These are phyloP conservation scores for Choloepus didactylus DNA, from an alignment of 2,797 vertebrate genomes.

Conservation along the genomic window DNA sequence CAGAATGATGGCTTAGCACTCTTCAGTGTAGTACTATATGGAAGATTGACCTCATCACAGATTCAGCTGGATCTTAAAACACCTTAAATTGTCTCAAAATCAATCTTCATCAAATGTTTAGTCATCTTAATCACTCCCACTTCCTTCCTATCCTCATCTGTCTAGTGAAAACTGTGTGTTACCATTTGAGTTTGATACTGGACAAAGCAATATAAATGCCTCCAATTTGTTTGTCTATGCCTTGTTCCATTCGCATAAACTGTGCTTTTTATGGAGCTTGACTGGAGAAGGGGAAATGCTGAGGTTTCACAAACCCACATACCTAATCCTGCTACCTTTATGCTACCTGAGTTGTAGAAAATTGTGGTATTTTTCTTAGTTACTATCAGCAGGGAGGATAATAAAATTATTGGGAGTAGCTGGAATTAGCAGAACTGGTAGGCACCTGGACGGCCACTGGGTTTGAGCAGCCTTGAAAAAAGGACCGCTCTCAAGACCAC, in stretches of 20 bases:
- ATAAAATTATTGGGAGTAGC: not conserved
- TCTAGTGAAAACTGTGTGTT: not conserved
- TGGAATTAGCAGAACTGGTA: not conserved
- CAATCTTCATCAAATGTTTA: not conserved
- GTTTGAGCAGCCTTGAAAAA: not conserved
- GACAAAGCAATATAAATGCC: slow-evolving; percentile 10
- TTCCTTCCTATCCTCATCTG: not conserved
- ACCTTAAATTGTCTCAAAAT: not conserved
- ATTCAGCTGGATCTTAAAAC: not conserved
- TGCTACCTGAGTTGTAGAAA: not conserved
- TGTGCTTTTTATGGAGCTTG: not conserved
- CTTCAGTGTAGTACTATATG: not conserved
- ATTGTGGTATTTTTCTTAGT: not conserved
- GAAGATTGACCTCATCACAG: not conserved
- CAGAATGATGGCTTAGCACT: not conserved
- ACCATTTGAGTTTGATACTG: not conserved
- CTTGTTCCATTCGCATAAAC: not conserved
- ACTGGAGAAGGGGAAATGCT: not conserved
- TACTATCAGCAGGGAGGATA: not conserved
- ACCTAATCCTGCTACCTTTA: not conserved
- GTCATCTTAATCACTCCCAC: not conserved
- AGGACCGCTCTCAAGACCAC: not conserved
- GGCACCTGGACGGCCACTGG: not conserved
- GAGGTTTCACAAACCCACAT: not conserved
- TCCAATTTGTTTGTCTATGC: not conserved